A percentile compares a stretch with the other conserved stretches of the same genome.
Evolutionary conservation across 2,797 vertebrate genomes (phyloP).

Genomic region (Sebastes ruberrimus): DNA sequence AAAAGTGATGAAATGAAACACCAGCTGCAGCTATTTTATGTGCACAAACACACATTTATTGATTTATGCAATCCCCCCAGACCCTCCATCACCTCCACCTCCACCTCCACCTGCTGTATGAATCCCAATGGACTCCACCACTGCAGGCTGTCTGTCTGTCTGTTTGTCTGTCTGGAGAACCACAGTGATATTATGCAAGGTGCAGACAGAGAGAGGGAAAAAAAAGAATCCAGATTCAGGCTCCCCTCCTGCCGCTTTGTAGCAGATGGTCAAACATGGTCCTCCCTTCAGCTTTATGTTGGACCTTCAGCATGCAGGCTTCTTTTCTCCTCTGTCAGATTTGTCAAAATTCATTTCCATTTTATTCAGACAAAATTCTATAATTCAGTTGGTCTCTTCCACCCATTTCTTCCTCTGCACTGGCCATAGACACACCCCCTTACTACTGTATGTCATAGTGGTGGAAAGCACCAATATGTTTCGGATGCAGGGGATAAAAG

Average conservation of each 20-base stretch:
- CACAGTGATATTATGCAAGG: conserved; percentile 29
- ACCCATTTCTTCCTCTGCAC: not conserved
- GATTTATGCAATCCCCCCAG: conserved; percentile 31
- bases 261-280: conserved; percentile 68
- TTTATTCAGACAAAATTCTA: not conserved
- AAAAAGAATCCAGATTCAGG: conserved; percentile 1
- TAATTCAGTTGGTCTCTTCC: not conserved
- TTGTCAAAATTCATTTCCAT: not conserved
- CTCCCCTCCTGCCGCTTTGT: conserved; percentile 62
- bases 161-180: conserved; percentile 39
- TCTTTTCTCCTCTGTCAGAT: not conserved
- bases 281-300: conserved; percentile 49
- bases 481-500: not conserved
- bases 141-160: conserved; percentile 42
- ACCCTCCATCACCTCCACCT: conserved; percentile 33
- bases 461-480: not conserved
- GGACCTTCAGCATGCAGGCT: conserved; percentile 10
- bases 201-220: conserved; percentile 22
- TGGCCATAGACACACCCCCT: conserved; percentile 12
- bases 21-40: conserved; percentile 27
- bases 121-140: conserved; percentile 31
- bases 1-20: not conserved
- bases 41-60: conserved; percentile 12
- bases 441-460: not conserved
- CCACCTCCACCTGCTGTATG: conserved; percentile 40